Evolutionary conservation across 2,888 invertebrate species (phyloP).

Genomic region (Epinotia nisella): DNA sequence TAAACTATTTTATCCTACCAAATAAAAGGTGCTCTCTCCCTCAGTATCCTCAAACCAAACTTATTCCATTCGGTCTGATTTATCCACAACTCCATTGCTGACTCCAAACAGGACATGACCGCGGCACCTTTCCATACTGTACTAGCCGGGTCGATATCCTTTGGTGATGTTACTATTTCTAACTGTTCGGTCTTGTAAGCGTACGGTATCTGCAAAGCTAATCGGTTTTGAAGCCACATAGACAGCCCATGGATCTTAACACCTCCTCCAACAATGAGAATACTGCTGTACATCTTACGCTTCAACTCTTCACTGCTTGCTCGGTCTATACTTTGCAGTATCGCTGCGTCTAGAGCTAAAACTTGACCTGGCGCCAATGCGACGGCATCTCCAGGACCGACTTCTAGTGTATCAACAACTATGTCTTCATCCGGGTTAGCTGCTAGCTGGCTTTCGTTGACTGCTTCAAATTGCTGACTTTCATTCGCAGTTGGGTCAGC

Average conservation of each 20-base stretch:
- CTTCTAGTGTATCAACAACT: conserved; percentile 87
- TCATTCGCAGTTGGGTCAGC: conserved; percentile 74
- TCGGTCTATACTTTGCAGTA: conserved; percentile 95
- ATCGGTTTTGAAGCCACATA: conserved; percentile 94
- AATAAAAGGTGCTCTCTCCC: conserved; percentile 96
- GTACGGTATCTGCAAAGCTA: conserved; percentile 93
- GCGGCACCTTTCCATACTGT: conserved; percentile 98
- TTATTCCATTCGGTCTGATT: conserved; percentile 93
- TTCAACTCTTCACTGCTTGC: conserved; percentile 95
- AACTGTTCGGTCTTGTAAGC: conserved; percentile 91
- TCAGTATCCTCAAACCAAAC: conserved; percentile 91
- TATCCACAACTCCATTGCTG: conserved; percentile 97
- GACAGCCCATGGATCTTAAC: conserved; percentile 93
- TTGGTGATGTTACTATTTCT: conserved; percentile 95
- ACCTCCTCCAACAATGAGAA: conserved; percentile 96
- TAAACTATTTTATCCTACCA: conserved; percentile 82
- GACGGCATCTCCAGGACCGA: conserved; percentile 86
- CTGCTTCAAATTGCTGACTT: conserved; percentile 78
- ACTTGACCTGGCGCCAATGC: conserved; percentile 91
- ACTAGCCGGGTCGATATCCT: conserved; percentile 96
- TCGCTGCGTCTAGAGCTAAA: conserved; percentile 94
- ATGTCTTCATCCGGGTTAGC: conserved; percentile 88
- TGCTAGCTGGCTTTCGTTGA: conserved; percentile 78
- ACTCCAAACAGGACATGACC: conserved; percentile 96
- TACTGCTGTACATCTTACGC: conserved; percentile 96